Conservation (phyloP, 1,140 invertebrate genomes). For the Drosophila willistoni region DNA sequence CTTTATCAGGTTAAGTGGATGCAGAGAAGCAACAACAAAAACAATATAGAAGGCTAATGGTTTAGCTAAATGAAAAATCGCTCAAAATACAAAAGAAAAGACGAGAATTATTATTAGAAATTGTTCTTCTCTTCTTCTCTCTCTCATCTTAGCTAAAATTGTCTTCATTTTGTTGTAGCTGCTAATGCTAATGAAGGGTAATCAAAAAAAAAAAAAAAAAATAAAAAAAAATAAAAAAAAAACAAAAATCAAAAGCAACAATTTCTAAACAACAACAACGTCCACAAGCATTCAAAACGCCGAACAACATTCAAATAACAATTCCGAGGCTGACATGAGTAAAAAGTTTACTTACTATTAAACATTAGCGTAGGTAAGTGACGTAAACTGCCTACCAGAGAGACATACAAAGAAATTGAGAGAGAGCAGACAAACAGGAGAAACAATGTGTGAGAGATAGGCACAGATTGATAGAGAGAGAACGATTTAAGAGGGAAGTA, state of each 20-base stretch:
- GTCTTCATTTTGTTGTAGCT: slow-evolving; percentile 42
- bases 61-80: slow-evolving; percentile 57
- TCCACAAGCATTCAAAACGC: slow-evolving; percentile 43
- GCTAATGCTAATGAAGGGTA: slow-evolving; percentile 65
- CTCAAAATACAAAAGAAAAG: slow-evolving; percentile 23
- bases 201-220: slow-evolving; percentile 52
- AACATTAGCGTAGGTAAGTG: slow-evolving; percentile 77
- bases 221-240: slow-evolving; percentile 49
- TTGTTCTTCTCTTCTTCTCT: slow-evolving; percentile 10
- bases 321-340: slow-evolving; percentile 22
- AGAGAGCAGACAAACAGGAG: slow-evolving; percentile 7
- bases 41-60: slow-evolving; percentile 26
- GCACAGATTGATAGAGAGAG: neutral
- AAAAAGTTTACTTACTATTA: slow-evolving; percentile 52
- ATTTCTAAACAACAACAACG: slow-evolving; percentile 31
- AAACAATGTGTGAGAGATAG: neutral
- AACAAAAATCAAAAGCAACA: slow-evolving; percentile 26
- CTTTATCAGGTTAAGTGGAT: slow-evolving; percentile 40
- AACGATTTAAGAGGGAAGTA: slow-evolving; percentile 7
- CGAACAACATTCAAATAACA: slow-evolving; percentile 31
- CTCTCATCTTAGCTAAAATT: slow-evolving; percentile 47
- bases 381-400: slow-evolving; percentile 29
- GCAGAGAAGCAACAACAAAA: neutral
- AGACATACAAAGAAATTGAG: neutral
- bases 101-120: slow-evolving; percentile 65